These are phyloP conservation scores for Trinorchestia longiramus DNA, from an alignment of 1,140 invertebrate genomes.

Conservation along the genomic window DNA sequence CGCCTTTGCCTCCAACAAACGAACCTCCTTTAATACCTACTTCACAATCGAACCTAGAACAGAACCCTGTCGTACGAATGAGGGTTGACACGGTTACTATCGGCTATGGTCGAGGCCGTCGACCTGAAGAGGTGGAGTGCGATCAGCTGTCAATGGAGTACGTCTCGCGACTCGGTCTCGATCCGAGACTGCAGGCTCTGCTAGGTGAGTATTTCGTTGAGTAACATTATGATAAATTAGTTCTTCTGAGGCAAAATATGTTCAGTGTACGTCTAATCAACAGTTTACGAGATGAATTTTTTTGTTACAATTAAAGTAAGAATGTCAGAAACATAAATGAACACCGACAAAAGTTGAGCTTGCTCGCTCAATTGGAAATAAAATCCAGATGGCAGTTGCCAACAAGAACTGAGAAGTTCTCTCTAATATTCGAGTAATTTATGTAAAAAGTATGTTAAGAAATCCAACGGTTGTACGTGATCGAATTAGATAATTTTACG, in stretches of 20 bases:
- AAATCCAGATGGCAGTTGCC: too few relatives aligned
- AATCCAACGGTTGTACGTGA: too few relatives aligned
- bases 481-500: too few relatives aligned
- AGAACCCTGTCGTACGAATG: not conserved
- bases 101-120: constrained; percentile 71
- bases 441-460: too few relatives aligned
- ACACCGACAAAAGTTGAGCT: not conserved
- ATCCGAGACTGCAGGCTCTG: constrained; percentile 79
- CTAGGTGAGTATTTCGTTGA: constrained; percentile 73
- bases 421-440: too few relatives aligned
- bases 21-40: not conserved
- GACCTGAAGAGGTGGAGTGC: constrained; percentile 85
- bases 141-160: constrained; percentile 82
- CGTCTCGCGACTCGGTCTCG: constrained; percentile 74
- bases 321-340: not conserved
- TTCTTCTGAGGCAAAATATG: too few relatives aligned
- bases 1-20: not conserved
- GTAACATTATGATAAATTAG: not conserved
- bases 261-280: too few relatives aligned
- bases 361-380: not conserved
- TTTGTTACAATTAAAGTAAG: not conserved
- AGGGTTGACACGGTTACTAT: constrained; percentile 53
- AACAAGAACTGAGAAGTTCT: too few relatives aligned
- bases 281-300: too few relatives aligned
- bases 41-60: not conserved